Base-by-base conservation (phyloP, 2,888 invertebrate species). In the Abrostola tripartita region DNA sequence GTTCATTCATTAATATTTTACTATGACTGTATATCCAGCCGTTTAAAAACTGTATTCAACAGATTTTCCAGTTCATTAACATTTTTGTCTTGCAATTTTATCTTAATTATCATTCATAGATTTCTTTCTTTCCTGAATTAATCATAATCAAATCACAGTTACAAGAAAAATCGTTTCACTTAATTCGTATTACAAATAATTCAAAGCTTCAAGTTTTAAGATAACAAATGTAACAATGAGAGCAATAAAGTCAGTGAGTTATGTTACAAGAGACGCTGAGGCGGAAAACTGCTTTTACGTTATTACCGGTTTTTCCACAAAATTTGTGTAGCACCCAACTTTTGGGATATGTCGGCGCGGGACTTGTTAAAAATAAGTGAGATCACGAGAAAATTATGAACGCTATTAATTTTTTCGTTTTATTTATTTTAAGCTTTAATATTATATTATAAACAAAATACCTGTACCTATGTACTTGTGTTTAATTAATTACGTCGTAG, bases 231-330 rank as follows among this genome's bases (percentile, higher is more conserved):
- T 78, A 79, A 72, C 74, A 71, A 76, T 76, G 78, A 81, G 78
- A 72, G 80, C 80, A 82, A 83, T 80, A 83, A 81, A 82, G 79
- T 84, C 52, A 11, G 52, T 51, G 55, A 83, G 88, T 86, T 82
- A 84, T 87, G 84, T 84, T 88, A 86, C 83, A 86, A 84, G 82
- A 85, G 81, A 84, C 85, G 82, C 72, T 76, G 77, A 77, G 80
- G 78, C 80, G 81, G 82, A 77, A 83, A 88, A 88, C 86, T 86
- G 86, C 86, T 86, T 78, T 79, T 82, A 80, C 81, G 86, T 87
- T 87, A 89, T 88, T 88, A 88, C 82, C 85, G 81, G 86, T 86
- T 87, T 86, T 87, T 84, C 83, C 83, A 84, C 84, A 82, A 85
- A 85, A 82, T 84, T 60, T 61, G 61, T 65, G 61, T 65, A 58